These are phyloP conservation scores for Strigamia transsilvanica DNA, from an alignment of 2,888 invertebrate species.

Conservation along the genomic window DNA sequence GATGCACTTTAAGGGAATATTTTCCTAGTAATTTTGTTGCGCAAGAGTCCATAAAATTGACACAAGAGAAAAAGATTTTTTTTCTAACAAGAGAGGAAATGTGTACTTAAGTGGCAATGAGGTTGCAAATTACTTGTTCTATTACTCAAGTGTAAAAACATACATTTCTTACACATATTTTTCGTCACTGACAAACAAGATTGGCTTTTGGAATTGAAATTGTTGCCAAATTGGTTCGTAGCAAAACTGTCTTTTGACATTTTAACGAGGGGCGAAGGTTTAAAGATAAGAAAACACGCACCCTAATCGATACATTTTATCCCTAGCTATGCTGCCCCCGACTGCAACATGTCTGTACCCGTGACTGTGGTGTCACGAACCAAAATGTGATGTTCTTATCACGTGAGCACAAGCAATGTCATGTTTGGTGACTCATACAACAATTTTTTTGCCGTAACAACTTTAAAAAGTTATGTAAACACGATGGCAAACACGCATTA, in stretches of 20 bases:
- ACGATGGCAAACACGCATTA: neutral
- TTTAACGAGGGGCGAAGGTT: conserved; percentile 45
- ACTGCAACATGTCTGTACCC: conserved; percentile 14
- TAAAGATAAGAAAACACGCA: conserved; percentile 48
- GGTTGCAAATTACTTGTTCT: conserved; percentile 46
- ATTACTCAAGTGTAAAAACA: conserved; percentile 7
- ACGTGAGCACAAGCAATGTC: conserved; percentile 34
- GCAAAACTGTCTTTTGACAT: conserved; percentile 22
- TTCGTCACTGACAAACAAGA: neutral
- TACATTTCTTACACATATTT: neutral
- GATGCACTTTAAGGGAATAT: neutral
- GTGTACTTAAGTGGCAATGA: conserved; percentile 42
- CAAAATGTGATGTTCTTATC: conserved; percentile 26
- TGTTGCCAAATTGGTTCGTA: neutral
- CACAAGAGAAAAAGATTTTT: neutral
- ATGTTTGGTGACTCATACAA: conserved; percentile 12
- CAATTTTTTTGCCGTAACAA: neutral
- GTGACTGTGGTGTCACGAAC: conserved; percentile 11
- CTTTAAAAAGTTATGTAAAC: conserved; percentile 9
- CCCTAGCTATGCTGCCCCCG: conserved; percentile 25
- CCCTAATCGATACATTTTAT: conserved; percentile 34
- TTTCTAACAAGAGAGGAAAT: neutral
- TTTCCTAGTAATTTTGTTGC: conserved; percentile 40
- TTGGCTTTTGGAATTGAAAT: neutral
- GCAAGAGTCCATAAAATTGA: conserved; percentile 40